Base-by-base conservation (phyloP, 2,113 vertebrate genomes). In the Corvus cornix region DNA sequence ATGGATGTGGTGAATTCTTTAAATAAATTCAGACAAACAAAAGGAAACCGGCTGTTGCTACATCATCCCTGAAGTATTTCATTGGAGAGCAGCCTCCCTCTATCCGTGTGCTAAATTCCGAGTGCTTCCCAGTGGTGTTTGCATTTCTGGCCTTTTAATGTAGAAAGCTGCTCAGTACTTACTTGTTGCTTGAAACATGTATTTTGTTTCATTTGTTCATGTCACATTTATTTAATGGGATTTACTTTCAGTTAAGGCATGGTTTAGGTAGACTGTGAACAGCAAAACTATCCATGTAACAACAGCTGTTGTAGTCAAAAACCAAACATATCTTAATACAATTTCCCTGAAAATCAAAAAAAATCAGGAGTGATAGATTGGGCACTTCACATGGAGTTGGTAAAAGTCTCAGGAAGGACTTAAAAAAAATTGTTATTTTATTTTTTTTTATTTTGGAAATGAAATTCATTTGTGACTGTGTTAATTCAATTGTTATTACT, bases 381-480 rank as follows among this genome's bases (percentile, higher is more conserved):
- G 18, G 10, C 9, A 41, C 30, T 60, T 89, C 37, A 30, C 4
- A 20, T 8, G 10, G 76, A 26, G 9, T 16, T 3, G 18, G 18
- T 58, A 64, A 76, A 68, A 7, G 21, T 52, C 8, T 58, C 13
- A n/a, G 19, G 17, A 13, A 49, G 2, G 13, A 53, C 16, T 23
- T 49, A 15, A 53, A 37, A 56, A 18, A 22, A 4, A 1, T 1
- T 3, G 0, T 62, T 64, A 0, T 48, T 10, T 37, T 66, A 7
- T 19, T 66, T 41, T 56, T 9, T 49, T 73, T 43, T 43, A 33
- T 33, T 81, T 62, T 82, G 26, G 10, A 85, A 92, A 77, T 16
- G 1, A 78, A 3, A 1, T 8, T 67, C 3, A 1, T 1, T 17
- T 19, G 13, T 9, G 3, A 27, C 12, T 35, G 2, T 7, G 16